phyloP scores from a whole-genome alignment of 2,113 vertebrate genomes.

The Petrocephalus microphthalmus region DNA sequence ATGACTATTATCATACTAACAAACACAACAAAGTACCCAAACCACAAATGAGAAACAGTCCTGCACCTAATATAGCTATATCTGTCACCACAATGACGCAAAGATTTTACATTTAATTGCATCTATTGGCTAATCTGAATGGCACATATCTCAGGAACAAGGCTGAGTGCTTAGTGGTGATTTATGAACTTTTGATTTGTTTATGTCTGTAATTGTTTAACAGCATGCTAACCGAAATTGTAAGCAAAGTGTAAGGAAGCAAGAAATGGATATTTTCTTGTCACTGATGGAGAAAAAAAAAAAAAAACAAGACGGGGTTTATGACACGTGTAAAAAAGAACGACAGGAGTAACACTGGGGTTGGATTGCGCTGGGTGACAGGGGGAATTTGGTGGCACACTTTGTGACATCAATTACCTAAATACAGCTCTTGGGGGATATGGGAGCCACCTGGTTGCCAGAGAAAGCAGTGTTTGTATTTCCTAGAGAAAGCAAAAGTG shows the following conservation, averaged over 20 bases:
- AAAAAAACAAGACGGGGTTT: background rate
- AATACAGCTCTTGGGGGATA: background rate
- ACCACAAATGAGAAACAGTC: background rate
- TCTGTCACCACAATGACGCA: background rate
- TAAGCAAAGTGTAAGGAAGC: background rate
- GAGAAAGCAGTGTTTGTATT: background rate
- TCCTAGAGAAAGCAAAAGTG: background rate
- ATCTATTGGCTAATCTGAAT: background rate
- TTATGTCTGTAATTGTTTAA: constrained; percentile 1
- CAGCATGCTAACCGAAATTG: background rate
- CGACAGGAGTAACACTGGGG: background rate
- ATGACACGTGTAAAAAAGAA: background rate
- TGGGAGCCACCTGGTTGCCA: background rate
- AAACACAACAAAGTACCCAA: background rate
- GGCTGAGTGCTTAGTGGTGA: background rate
- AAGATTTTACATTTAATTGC: background rate
- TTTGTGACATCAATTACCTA: constrained; percentile 3
- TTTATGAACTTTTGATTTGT: background rate
- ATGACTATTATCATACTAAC: background rate
- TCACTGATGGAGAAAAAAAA: background rate
- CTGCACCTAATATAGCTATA: background rate
- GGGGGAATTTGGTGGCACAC: background rate
- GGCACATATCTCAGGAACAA: background rate
- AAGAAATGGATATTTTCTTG: background rate
- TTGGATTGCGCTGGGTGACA: background rate